These are phyloP conservation scores for Phoeniculus purpureus DNA, from an alignment of 2,797 vertebrate genomes.

Conservation along the genomic window DNA sequence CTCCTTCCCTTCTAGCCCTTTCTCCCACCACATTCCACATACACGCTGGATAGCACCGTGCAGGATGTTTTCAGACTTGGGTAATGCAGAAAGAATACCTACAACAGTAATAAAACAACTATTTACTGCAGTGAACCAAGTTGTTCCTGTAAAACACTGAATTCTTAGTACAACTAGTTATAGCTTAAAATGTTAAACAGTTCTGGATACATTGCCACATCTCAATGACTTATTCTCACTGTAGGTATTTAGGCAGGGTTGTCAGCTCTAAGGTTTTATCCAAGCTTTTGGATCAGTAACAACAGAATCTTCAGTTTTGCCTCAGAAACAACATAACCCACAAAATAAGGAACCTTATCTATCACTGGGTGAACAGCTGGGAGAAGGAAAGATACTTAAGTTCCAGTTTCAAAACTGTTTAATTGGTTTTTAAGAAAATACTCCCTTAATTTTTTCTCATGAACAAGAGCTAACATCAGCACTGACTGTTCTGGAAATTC, in stretches of 20 bases:
- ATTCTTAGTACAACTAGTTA: not conserved
- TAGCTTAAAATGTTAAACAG: not conserved
- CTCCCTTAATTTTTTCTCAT: not conserved
- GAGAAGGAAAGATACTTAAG: not conserved
- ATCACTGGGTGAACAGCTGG: not conserved
- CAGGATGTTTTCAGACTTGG: constrained; percentile 77
- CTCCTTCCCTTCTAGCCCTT: constrained; percentile 86
- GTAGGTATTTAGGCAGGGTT: not conserved
- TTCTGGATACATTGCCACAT: not conserved
- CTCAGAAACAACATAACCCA: not conserved
- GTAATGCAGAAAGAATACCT: constrained; percentile 81
- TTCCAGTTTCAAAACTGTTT: not conserved
- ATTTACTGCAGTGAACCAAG: not conserved
- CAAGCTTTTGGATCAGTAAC: not conserved
- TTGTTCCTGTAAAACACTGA: not conserved
- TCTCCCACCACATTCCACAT: constrained; percentile 91
- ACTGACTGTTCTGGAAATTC: not conserved
- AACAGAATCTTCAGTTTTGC: not conserved
- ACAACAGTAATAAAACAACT: not conserved
- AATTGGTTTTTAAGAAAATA: not conserved
- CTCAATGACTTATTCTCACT: not conserved
- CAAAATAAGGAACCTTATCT: not conserved
- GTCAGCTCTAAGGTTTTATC: not conserved
- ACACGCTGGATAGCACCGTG: constrained; percentile 78
- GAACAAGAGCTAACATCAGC: not conserved